These are phyloP conservation scores for Delia radicum DNA, from an alignment of 1,140 invertebrate genomes.

Conservation along the genomic window DNA sequence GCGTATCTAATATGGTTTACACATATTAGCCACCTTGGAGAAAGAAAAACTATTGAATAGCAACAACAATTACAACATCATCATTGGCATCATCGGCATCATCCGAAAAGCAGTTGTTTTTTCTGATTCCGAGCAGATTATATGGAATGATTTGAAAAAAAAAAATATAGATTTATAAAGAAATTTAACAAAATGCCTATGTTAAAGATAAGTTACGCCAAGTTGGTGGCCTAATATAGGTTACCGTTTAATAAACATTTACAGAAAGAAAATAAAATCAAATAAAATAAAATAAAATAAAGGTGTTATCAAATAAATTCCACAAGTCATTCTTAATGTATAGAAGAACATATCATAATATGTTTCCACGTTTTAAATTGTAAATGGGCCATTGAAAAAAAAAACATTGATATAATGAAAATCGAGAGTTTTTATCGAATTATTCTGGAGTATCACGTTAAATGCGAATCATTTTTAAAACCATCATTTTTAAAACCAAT, in stretches of 20 bases:
- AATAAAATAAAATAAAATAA: not conserved
- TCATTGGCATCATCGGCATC: not conserved
- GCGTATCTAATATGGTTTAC: constrained; percentile 53
- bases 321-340: not conserved
- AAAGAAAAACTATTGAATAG: too few relatives aligned
- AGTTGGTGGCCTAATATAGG: constrained; percentile 10
- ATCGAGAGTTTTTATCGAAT: too few relatives aligned
- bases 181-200: not conserved
- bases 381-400: too few relatives aligned
- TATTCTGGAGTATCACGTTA: too few relatives aligned
- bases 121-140: not conserved
- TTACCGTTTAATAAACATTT: constrained; percentile 12
- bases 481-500: too few relatives aligned
- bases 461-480: too few relatives aligned
- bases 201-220: constrained; percentile 12
- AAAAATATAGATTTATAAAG: not conserved
- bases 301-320: not conserved
- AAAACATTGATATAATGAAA: too few relatives aligned
- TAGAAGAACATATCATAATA: too few relatives aligned
- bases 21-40: constrained; percentile 48
- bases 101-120: not conserved
- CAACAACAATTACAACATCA: not conserved
- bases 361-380: too few relatives aligned
- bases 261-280: not conserved
- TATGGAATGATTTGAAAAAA: not conserved